phyloP scores from a whole-genome alignment of 2,113 vertebrate species.

The Aleadryas rufinucha region DNA sequence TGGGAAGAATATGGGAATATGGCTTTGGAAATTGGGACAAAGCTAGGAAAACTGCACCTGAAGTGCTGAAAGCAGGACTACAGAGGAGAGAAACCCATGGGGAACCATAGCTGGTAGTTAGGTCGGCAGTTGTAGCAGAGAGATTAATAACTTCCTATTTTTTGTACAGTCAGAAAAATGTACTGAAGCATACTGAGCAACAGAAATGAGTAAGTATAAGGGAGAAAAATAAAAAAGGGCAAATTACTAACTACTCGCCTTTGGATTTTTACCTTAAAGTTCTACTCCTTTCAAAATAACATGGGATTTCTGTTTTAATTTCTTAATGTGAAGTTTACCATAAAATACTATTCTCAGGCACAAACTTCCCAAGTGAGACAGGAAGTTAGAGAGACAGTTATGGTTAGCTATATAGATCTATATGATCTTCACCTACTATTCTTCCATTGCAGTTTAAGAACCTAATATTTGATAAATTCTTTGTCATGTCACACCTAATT shows the following conservation, averaged over 20 bases:
- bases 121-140: neutral
- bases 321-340: neutral
- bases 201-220: neutral
- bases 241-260: neutral
- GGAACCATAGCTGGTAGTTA: neutral
- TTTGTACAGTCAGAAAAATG: neutral
- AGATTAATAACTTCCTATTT: neutral
- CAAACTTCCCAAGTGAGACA: neutral
- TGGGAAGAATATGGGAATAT: neutral
- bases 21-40: neutral
- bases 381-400: neutral
- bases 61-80: neutral
- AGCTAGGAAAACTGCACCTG: neutral
- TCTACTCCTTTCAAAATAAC: neutral
- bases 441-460: neutral
- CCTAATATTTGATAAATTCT: neutral
- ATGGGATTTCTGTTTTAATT: neutral
- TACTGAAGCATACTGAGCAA: neutral
- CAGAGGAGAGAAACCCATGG: neutral
- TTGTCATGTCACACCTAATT: neutral
- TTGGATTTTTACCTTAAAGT: neutral
- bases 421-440: neutral
- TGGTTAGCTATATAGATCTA: neutral
- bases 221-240: neutral
- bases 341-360: neutral